phyloP scores from a whole-genome alignment of 2,113 vertebrate genomes.

The Dissostichus mawsoni region DNA sequence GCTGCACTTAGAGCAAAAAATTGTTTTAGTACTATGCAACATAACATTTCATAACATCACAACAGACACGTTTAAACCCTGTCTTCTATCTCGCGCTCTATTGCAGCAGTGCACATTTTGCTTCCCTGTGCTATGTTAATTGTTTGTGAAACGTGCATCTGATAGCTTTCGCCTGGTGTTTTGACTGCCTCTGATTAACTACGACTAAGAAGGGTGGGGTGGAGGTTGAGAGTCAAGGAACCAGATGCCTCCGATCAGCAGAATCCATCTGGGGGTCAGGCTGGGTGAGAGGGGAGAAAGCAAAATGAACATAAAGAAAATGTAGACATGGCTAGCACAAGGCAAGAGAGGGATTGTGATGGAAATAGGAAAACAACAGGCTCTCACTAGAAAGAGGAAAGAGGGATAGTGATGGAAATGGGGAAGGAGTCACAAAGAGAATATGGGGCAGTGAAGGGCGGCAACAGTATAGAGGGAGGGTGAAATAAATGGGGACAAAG shows the following conservation, averaged over 20 bases:
- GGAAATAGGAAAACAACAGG: constrained; percentile 20
- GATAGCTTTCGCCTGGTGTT: constrained; percentile 35
- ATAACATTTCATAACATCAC: background rate
- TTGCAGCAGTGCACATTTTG: constrained; percentile 2
- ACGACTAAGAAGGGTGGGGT: constrained; percentile 28
- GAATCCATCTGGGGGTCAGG: background rate
- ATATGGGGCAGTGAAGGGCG: background rate
- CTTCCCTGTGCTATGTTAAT: constrained; percentile 1
- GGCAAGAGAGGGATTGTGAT: constrained; percentile 7
- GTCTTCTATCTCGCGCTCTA: background rate
- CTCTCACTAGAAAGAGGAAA: background rate
- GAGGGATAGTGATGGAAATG: constrained; percentile 16
- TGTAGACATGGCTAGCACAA: constrained; percentile 8
- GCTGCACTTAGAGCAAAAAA: background rate
- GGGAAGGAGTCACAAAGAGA: background rate
- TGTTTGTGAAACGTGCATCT: constrained; percentile 47
- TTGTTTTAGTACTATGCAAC: background rate
- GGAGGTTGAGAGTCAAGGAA: constrained; percentile 29
- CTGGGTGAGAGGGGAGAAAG: constrained; percentile 19
- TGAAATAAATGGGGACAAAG: constrained; percentile 15
- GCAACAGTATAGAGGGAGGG: background rate
- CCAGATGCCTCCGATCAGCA: constrained; percentile 55
- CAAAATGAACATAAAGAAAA: constrained; percentile 30
- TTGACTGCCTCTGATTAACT: constrained; percentile 43
- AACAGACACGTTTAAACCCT: background rate